Evolutionary conservation across 1,140 invertebrate species (phyloP), one percentile per base, ranked within the genome.

Genomic region (Heliconius himera): DNA sequence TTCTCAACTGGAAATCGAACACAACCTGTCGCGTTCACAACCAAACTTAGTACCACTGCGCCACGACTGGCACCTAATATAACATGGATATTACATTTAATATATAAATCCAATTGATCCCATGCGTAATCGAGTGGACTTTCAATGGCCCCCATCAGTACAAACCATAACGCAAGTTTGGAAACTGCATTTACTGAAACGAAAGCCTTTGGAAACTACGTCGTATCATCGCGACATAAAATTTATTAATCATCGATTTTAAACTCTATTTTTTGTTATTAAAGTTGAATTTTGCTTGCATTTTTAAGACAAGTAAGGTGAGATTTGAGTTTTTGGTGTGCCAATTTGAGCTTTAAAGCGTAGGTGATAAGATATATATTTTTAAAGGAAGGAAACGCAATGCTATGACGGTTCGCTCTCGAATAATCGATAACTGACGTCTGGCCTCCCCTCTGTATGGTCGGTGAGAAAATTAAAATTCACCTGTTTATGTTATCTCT

Each of bases 401-500:
- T 88, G 88, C 82, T 85, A 87, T 88, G 87, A 83, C 85, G 89
- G 89, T 91, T 92, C 91, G 87, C 88, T 92, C 91, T 93, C 90
- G 88, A 93, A 94, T 94, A 94, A 94, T 94, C 91, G 92, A 94
- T 94, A 94, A 87, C 90, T 91, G 90, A 94, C 92, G 91, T 94
- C 92, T 94, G 92, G 90, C 84, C 74, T 83, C 88, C 87, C 87
- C 87, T 85, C 85, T 83, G 82, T 81, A 82, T 74, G 78, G 36
- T 73, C 71, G 36, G 33, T 72, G 70, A 72, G 66, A 77, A 77
- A 77, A 77, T 41, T 70, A 46, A 29, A 29, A 66, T 66, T 29
- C 60, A 60, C 74, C 74, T 60, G 70, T 72, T 72, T 72, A 41
- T 66, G 60, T 66, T 66, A 66, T 66, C n/a, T n/a, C n/a, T n/a